These are phyloP conservation scores for Platygyra sinensis DNA, from an alignment of 64 coral and sea anemone genomes.

Conservation along the genomic window DNA sequence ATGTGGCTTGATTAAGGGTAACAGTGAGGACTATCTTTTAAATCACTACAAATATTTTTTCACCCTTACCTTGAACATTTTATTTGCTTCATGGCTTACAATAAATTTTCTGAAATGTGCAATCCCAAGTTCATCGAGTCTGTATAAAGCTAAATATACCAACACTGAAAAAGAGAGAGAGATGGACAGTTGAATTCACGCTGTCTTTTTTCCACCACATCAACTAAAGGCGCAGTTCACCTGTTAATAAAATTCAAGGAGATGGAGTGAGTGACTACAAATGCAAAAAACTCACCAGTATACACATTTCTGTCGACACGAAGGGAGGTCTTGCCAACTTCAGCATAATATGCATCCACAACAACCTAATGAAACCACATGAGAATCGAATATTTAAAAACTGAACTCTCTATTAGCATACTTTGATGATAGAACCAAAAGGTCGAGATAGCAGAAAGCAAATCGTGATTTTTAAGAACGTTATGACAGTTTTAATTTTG, in stretches of 20 bases:
- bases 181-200: too few relatives aligned
- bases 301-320: conserved; percentile 90
- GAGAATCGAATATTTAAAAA: too few relatives aligned
- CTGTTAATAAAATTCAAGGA: not conserved
- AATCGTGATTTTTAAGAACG: too few relatives aligned
- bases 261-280: not conserved
- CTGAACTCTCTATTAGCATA: too few relatives aligned
- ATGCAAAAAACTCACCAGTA: conserved; percentile 61
- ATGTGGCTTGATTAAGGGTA: too few relatives aligned
- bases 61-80: conserved; percentile 81
- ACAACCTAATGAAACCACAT: conserved; percentile 64
- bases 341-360: conserved; percentile 93
- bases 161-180: conserved; percentile 65
- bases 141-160: conserved; percentile 86
- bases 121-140: conserved; percentile 92
- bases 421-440: too few relatives aligned
- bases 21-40: not conserved
- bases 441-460: too few relatives aligned
- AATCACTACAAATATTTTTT: not conserved
- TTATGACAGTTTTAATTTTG: too few relatives aligned
- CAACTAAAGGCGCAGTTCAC: not conserved
- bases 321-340: conserved; percentile 86
- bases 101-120: conserved; percentile 91
- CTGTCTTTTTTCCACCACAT: too few relatives aligned
- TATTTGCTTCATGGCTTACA: conserved; percentile 78